Conservation (phyloP, 2,888 invertebrate species). For the Leptopilina myrica region DNA sequence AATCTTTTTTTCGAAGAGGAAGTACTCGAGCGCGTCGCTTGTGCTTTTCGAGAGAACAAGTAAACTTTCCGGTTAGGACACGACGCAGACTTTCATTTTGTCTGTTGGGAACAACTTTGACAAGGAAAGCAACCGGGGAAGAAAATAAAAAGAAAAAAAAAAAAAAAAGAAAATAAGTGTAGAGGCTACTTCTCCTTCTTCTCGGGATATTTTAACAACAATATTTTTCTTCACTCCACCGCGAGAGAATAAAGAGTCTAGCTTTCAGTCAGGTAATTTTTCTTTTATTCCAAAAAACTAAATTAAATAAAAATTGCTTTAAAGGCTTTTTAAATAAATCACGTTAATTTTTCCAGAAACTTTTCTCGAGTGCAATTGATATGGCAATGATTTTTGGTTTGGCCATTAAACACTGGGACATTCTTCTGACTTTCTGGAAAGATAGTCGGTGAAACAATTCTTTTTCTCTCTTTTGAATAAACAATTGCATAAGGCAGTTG, state of each 20-base stretch:
- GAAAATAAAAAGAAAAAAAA: conserved; percentile 16
- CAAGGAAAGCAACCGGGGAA: not conserved
- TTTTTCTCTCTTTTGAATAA: not conserved
- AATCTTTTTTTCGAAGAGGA: not conserved
- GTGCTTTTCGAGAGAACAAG: not conserved
- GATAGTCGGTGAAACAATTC: not conserved
- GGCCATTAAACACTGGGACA: not conserved
- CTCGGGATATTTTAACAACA: not conserved
- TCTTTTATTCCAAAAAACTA: not conserved
- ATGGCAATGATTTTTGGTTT: conserved; percentile 13
- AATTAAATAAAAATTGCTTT: not conserved
- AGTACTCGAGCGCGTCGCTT: not conserved
- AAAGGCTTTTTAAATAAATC: not conserved
- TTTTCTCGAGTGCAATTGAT: no score
- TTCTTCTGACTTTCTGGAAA: conserved; percentile 23
- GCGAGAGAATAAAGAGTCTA: not conserved
- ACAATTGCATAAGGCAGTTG: not conserved
- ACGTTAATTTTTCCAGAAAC: no score
- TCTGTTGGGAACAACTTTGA: conserved; percentile 11
- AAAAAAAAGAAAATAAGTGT: not conserved
- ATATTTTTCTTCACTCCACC: not conserved
- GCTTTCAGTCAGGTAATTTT: not conserved
- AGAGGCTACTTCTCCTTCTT: not conserved
- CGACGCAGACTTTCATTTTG: not conserved
- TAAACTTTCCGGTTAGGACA: conserved; percentile 14